These are phyloP conservation scores for Calameuta idolon DNA, from an alignment of 2,888 invertebrate species.

Conservation along the genomic window DNA sequence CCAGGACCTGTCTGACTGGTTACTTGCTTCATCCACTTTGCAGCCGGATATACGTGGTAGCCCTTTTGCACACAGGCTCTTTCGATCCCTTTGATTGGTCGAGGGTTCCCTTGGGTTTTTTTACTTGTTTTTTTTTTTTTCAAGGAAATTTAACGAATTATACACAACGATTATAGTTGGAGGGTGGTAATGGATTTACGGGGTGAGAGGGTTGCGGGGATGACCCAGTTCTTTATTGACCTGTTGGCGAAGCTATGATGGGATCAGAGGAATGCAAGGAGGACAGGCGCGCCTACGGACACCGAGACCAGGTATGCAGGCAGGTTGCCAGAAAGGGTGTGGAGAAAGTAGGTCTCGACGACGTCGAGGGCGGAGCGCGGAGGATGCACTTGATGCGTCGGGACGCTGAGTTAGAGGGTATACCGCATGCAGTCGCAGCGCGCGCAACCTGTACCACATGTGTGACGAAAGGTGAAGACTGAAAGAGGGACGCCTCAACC, in stretches of 20 bases:
- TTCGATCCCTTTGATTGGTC: neutral
- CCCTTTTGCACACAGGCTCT: neutral
- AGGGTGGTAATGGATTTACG: neutral
- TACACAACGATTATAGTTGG: neutral
- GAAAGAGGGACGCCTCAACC: neutral
- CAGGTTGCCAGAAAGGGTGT: neutral
- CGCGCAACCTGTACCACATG: constrained; percentile 45
- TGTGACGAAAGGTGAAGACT: neutral
- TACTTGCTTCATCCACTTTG: neutral
- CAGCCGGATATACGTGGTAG: neutral
- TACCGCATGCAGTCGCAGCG: constrained; percentile 57
- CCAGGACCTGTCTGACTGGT: neutral
- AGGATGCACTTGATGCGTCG: constrained; percentile 55
- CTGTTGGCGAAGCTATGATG: constrained; percentile 49
- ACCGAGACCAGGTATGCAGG: neutral
- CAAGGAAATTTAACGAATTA: neutral
- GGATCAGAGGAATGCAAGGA: neutral
- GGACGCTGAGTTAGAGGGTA: constrained; percentile 42
- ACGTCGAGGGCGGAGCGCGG: constrained; percentile 20
- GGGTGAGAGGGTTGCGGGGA: constrained; percentile 27
- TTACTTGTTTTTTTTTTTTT: neutral
- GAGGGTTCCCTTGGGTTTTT: neutral
- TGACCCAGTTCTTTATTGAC: constrained; percentile 60
- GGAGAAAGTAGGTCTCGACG: neutral
- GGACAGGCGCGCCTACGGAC: neutral